Base-by-base conservation (phyloP, 2,113 vertebrate species). In the Phylloscopus whistleri region DNA sequence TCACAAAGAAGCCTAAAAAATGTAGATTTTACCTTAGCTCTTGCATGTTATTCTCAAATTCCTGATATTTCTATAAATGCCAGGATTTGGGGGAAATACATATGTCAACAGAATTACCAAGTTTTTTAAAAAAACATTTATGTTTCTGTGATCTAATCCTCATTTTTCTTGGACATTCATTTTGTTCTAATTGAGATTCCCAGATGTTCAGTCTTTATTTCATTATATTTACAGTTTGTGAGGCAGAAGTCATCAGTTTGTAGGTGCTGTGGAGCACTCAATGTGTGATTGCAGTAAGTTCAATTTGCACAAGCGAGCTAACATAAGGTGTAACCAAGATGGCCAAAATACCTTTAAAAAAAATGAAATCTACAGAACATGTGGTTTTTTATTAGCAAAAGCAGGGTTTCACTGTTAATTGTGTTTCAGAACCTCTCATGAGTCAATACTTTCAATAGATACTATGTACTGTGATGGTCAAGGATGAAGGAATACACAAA, bases 61-160 rank as follows among this genome's bases (percentile, higher is more conserved):
- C 10, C 19, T 35, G 64, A 33, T 49, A 60, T 48, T 80, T 76
- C 41, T 28, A 44, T 37, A 66, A 81, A 70, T 63, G 3, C 3
- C 19, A 66, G 0, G 0, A 31, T 58, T 20, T 60, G 8, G 8
- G 10, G 3, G 10, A 74, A 88, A 62, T 0, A 20, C 13, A 15
- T 13, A 15, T 14, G 7, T 21, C 46, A 60, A 68, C 2, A 58
- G 15, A 76, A n/a, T 51, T 76, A 59, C 22, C 4, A 69, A 20
- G 5, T 44, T 58, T 78, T 58, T 78, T 86, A 66, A 75, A 73
- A 30, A 83, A 83, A 33, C 2, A 13, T 14, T 68, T 46, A 39
- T 56, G 15, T 83, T 92, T 90, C 74, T 59, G 15, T 66, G 72
- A 74, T 44, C 26, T 11, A 75, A 43, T 28, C 44, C 24, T 91